phyloP scores from a whole-genome alignment of 2,888 invertebrate genomes.

The Polydrusus cervinus region DNA sequence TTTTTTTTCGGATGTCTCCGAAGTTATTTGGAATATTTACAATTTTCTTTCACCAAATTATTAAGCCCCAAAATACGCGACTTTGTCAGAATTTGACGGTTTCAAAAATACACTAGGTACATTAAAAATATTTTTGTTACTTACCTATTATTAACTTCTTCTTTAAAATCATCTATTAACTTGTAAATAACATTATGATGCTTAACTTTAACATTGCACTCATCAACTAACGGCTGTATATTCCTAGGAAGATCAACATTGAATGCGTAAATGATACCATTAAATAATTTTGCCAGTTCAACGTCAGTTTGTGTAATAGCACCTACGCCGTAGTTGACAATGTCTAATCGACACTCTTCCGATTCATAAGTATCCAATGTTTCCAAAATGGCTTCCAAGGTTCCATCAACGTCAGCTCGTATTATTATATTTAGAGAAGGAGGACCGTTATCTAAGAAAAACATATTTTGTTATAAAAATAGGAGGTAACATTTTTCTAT shows the following conservation, averaged over 20 bases:
- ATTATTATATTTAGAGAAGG: slow-evolving; percentile 70
- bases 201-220: slow-evolving; percentile 76
- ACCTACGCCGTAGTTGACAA: slow-evolving; percentile 95
- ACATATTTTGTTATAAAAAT: no score
- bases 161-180: slow-evolving; percentile 90
- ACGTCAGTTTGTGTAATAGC: slow-evolving; percentile 88
- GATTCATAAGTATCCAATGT: slow-evolving; percentile 89
- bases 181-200: slow-evolving; percentile 94
- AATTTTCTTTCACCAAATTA: no score
- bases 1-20: no score
- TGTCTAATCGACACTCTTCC: slow-evolving; percentile 84
- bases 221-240: slow-evolving; percentile 73
- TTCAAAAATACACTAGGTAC: no score
- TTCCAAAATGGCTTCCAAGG: slow-evolving; percentile 95
- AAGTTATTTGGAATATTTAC: no score
- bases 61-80: no score
- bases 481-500: no score
- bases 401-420: slow-evolving; percentile 95
- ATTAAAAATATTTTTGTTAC: background rate
- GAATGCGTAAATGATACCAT: slow-evolving; percentile 91
- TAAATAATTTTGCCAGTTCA: slow-evolving; percentile 84
- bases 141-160: slow-evolving; percentile 79
- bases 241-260: slow-evolving; percentile 79
- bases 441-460: slow-evolving; percentile 61
- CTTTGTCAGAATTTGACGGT: no score